Base-by-base conservation (phyloP, 2,888 invertebrate species). In the Ophraella communa region DNA sequence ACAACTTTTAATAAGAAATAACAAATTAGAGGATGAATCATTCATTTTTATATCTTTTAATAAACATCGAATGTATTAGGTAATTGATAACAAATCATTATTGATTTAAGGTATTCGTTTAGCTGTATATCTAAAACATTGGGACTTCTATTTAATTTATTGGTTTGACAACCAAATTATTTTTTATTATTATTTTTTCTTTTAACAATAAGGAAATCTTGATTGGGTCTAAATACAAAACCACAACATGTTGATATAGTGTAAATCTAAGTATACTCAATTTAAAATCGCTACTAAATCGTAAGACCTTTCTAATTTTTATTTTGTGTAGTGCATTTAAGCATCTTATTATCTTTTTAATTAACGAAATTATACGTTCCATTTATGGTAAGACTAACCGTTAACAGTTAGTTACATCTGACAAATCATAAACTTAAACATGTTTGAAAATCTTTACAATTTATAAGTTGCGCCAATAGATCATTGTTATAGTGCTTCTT, bases 331-430 rank as follows among this genome's bases (percentile, higher is more conserved):
- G n/a, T 35, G 39, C 39, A 17, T 39, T 39, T 17, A 17, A 39
- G 55, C 24, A 24, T 10, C 18, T 42, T 1, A 27, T 45, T n/a
- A 27, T 27, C 44, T 56, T 27, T 44, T 56, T 56, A 56, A 56
- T 56, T 56, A 56, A 56, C 10, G 4, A 56, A 56, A 56, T 56
- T 56, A 56, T 44, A 56, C 24, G 44, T 42, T 23, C 33, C 30
- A 39, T 56, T 14, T 27, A 20, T 11, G 30, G 44, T 30, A 44
- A 56, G 24, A 27, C 42, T 30, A 45, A 17, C 20, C 10, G 44
- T 8, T 54, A 55, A 55, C 42, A 24, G 55, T 44, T 27, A 24
- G 55, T 44, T 27, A 56, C 27, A 8, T 24, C 18, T 55, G 44
- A 55, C 55, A 44, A 44, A 56, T 56, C 44, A 56, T 42, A 45